A percentile compares a stretch with the other conserved stretches of the same genome.
Conservation (phyloP, 2,113 vertebrate genomes). For the Gymnorhina tibicen region DNA sequence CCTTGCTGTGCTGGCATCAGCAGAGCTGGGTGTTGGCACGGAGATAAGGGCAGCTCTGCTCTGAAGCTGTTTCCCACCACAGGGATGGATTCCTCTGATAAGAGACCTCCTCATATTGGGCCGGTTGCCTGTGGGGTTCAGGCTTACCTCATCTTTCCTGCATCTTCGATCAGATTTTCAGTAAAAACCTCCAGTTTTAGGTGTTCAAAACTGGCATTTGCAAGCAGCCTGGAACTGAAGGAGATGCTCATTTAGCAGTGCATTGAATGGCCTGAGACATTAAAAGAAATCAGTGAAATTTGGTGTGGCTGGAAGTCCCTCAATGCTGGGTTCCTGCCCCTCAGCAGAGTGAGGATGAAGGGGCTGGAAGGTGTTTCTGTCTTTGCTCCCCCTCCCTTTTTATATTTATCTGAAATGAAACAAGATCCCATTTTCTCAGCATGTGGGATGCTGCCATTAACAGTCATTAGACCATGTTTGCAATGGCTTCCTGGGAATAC, state of each 20-base stretch:
- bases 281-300: neutral
- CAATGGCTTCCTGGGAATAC: neutral
- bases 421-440: neutral
- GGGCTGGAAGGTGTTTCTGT: neutral
- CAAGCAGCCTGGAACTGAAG: neutral
- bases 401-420: neutral
- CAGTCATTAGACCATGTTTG: rapidly evolving
- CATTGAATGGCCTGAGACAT: neutral
- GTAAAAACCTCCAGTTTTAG: neutral
- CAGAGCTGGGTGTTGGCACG: neutral
- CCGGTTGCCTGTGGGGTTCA: neutral
- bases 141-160: neutral
- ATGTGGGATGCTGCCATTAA: rapidly evolving
- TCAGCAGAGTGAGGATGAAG: neutral
- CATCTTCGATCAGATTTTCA: neutral
- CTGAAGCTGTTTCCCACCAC: neutral
- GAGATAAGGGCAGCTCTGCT: neutral
- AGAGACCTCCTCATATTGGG: rapidly evolving
- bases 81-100: neutral
- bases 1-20: neutral
- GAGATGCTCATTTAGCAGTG: neutral
- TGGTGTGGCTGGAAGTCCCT: neutral
- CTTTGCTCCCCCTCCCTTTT: neutral
- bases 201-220: neutral
- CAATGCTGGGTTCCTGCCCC: neutral